Evolutionary conservation across 1,140 invertebrate species (phyloP).

Genomic region (Glomeris maerens): DNA sequence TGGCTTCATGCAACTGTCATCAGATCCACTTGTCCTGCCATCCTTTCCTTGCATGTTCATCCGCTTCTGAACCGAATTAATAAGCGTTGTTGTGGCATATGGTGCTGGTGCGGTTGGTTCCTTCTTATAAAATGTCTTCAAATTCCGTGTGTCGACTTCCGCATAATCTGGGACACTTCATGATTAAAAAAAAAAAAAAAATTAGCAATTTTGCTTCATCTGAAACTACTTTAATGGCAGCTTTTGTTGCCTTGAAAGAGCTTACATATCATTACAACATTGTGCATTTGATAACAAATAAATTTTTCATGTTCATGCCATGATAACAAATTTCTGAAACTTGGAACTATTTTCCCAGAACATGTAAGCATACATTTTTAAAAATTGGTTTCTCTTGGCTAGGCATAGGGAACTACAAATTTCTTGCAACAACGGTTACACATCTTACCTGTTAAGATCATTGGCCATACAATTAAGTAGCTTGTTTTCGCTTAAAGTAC

Average conservation of each 20-base stretch:
- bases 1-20: constrained; percentile 28
- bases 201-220: neutral
- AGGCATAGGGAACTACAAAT: too few relatives aligned
- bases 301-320: too few relatives aligned
- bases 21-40: constrained; percentile 27
- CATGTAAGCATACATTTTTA: too few relatives aligned
- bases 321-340: too few relatives aligned
- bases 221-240: neutral
- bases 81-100: constrained; percentile 65
- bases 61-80: constrained; percentile 27
- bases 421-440: too few relatives aligned
- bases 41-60: constrained; percentile 20
- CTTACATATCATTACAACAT: too few relatives aligned
- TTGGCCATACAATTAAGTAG: constrained; percentile 39
- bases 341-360: too few relatives aligned
- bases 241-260: too few relatives aligned
- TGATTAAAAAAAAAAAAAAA: neutral
- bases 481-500: constrained; percentile 45
- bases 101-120: constrained; percentile 46
- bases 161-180: constrained; percentile 50
- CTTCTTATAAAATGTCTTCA: constrained; percentile 67
- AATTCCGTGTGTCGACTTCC: constrained; percentile 53
- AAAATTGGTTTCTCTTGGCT: too few relatives aligned
- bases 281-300: too few relatives aligned
- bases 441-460: constrained; percentile 20